Percentiles rank a stretch among this genome's conserved stretches.
Evolutionary conservation across 2,888 invertebrate genomes (phyloP).

Genomic region (Drosophila gaucha): DNA sequence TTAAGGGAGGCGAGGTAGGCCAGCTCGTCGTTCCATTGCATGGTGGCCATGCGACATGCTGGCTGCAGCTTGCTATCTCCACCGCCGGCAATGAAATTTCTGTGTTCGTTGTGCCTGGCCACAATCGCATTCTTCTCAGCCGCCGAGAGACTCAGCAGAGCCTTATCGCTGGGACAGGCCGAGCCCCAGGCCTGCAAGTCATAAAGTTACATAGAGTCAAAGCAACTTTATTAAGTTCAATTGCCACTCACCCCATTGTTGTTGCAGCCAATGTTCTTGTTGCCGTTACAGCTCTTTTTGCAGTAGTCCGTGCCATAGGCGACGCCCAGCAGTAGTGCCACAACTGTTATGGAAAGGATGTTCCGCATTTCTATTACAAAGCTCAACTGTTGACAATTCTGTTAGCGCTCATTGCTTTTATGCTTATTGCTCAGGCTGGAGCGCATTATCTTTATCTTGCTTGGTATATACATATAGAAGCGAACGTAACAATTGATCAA

Average conservation of each 20-base stretch:
- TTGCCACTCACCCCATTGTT: slow-evolving; percentile 55
- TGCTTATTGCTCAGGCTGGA: slow-evolving; percentile 2
- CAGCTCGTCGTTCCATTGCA: slow-evolving; percentile 71
- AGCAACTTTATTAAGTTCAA: background rate
- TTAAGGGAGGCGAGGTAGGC: slow-evolving; percentile 71
- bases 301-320: slow-evolving; percentile 55
- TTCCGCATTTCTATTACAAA: slow-evolving; percentile 44
- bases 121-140: slow-evolving; percentile 43
- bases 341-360: slow-evolving; percentile 20
- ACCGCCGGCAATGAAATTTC: slow-evolving; percentile 64
- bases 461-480: background rate
- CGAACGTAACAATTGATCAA: slow-evolving; percentile 59
- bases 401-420: slow-evolving; percentile 40
- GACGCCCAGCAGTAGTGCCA: slow-evolving; percentile 36
- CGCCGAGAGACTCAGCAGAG: slow-evolving; percentile 22
- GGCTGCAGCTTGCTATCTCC: slow-evolving; percentile 37
- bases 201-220: background rate
- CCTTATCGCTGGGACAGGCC: slow-evolving; percentile 46
- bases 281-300: slow-evolving; percentile 39
- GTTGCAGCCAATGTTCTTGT: slow-evolving; percentile 60
- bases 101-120: slow-evolving; percentile 52
- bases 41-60: slow-evolving; percentile 76
- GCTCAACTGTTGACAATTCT: slow-evolving; percentile 32
- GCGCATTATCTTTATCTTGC: slow-evolving; percentile 21
- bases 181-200: slow-evolving; percentile 46